Conservation (phyloP, 2,888 invertebrate species). For the Zaprionus obscuricornis region DNA sequence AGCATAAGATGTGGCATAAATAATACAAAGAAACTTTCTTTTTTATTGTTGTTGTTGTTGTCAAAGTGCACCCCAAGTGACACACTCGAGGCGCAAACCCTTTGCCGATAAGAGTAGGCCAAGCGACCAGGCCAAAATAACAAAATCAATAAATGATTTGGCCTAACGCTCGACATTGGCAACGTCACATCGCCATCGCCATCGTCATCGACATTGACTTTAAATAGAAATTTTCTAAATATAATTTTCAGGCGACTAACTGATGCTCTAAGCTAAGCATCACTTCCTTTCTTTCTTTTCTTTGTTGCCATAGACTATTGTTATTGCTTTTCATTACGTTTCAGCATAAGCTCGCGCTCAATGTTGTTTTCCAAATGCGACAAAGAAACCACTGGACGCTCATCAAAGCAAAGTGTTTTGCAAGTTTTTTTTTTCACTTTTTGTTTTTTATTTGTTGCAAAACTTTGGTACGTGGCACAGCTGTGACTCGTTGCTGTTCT, state of each 20-base stretch:
- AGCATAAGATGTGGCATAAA: slow-evolving; percentile 56
- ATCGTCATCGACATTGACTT: slow-evolving; percentile 22
- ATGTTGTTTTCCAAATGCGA: too few species aligned
- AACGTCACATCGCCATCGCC: slow-evolving; percentile 11
- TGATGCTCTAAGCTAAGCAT: slow-evolving; percentile 32
- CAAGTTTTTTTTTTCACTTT: slow-evolving; percentile 45
- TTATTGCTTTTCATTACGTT: too few species aligned
- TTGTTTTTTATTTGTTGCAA: slow-evolving; percentile 2
- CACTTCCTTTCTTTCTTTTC: too few species aligned
- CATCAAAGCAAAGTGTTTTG: slow-evolving; percentile 70
- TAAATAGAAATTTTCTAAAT: slow-evolving; percentile 17
- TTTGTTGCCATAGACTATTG: too few species aligned
- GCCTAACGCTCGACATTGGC: slow-evolving; percentile 36
- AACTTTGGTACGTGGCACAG: slow-evolving; percentile 44
- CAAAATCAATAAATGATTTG: slow-evolving; percentile 72
- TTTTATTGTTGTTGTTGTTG: too few species aligned
- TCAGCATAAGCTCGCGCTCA: too few species aligned
- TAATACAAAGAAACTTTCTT: slow-evolving; percentile 69
- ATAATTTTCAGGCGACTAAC: slow-evolving; percentile 1
- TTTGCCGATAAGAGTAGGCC: slow-evolving; percentile 46
- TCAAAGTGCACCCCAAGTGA: slow-evolving; percentile 68
- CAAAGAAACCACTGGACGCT: too few species aligned
- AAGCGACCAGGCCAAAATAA: slow-evolving; percentile 48
- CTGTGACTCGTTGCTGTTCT: slow-evolving; percentile 54
- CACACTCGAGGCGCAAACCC: slow-evolving; percentile 65